phyloP scores from a whole-genome alignment of 2,797 vertebrate genomes.

The Lepus townsendii region DNA sequence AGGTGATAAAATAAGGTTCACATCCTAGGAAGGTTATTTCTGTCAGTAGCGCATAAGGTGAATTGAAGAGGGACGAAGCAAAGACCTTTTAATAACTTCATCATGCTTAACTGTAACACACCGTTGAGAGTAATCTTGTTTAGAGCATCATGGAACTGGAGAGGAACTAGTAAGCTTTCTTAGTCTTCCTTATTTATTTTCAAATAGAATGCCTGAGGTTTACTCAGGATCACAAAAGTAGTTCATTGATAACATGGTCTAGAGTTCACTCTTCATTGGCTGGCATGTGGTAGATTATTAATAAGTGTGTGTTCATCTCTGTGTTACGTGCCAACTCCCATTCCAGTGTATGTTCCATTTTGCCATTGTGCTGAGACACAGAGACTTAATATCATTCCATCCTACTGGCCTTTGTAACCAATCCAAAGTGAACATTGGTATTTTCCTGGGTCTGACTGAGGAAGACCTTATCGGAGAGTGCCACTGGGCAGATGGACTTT shows the following conservation, averaged over 20 bases:
- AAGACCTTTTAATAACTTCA: conserved; percentile 23
- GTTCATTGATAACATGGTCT: conserved; percentile 18
- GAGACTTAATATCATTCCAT: neutral
- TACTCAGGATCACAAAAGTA: neutral
- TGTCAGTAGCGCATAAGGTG: neutral
- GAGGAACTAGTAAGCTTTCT: neutral
- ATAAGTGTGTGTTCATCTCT: neutral
- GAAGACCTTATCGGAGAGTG: neutral
- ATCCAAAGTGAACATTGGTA: neutral
- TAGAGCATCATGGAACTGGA: neutral
- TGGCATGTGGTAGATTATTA: conserved; percentile 22
- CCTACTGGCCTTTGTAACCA: neutral
- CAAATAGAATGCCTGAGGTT: conserved; percentile 9
- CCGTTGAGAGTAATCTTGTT: neutral
- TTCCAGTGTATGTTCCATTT: conserved; percentile 30
- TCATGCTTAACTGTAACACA: neutral
- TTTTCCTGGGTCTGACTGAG: conserved; percentile 9
- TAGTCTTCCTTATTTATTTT: conserved; percentile 44
- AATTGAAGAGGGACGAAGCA: conserved; percentile 18
- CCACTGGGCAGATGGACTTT: neutral
- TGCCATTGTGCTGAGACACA: neutral
- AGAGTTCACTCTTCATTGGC: conserved; percentile 9
- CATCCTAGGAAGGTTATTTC: conserved; percentile 32
- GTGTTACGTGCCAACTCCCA: neutral
- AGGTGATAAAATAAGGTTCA: conserved; percentile 1